Evolutionary conservation across 2,113 vertebrate genomes (phyloP).

Genomic region (Stercorarius parasiticus): DNA sequence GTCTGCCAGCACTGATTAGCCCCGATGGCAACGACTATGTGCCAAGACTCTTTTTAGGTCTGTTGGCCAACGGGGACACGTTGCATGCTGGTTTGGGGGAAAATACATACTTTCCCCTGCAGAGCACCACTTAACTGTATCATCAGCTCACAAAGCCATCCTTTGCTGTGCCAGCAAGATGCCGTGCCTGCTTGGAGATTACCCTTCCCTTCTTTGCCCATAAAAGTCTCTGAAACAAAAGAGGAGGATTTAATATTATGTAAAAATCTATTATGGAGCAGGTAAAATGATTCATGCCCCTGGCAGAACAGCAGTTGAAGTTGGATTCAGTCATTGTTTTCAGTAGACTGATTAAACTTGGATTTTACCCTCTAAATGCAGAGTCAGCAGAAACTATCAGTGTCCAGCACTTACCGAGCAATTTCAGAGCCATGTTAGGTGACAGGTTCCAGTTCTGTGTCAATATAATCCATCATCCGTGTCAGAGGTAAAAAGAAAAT

Average conservation of each 20-base stretch:
- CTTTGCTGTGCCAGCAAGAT: background rate
- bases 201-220: background rate
- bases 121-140: background rate
- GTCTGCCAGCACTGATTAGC: background rate
- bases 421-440: background rate
- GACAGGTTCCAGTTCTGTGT: background rate
- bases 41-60: background rate
- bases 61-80: background rate
- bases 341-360: background rate
- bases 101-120: background rate
- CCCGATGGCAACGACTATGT: rapidly evolving
- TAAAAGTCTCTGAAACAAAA: background rate
- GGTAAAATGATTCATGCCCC: background rate
- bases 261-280: background rate
- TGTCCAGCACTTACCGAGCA: background rate
- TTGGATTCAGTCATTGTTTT: slow-evolving; percentile 1
- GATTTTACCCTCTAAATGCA: background rate
- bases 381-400: background rate
- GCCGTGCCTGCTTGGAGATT: background rate
- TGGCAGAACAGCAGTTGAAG: background rate
- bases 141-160: background rate
- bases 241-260: background rate
- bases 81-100: background rate
- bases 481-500: background rate
- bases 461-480: background rate